Percentiles rank a stretch among this genome's conserved stretches.
Evolutionary conservation across 2,888 invertebrate species (phyloP).

Genomic region (Platycheirus albimanus): DNA sequence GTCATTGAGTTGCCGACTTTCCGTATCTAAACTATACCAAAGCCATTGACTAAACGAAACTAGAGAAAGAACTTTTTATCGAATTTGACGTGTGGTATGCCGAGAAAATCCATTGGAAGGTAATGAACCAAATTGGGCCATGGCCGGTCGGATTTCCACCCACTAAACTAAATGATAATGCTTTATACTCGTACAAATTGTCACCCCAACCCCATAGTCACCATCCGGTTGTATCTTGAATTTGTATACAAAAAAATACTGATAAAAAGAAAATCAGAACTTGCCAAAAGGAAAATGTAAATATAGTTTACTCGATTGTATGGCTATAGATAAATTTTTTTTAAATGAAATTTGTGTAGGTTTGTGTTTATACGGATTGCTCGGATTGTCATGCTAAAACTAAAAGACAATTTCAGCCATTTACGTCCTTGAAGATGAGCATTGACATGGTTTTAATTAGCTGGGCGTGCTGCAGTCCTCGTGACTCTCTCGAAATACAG

Average conservation of each 20-base stretch:
- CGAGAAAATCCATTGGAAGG: slow-evolving; percentile 36
- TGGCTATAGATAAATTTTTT: background rate
- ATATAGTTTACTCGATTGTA: slow-evolving; percentile 3
- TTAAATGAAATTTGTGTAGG: background rate
- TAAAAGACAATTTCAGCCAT: background rate
- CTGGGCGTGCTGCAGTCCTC: slow-evolving; percentile 26
- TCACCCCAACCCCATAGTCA: slow-evolving; percentile 9
- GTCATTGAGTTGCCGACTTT: background rate
- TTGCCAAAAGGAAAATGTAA: slow-evolving; percentile 32
- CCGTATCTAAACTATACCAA: background rate
- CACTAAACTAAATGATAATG: slow-evolving; percentile 27
- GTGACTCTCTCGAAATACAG: slow-evolving; percentile 30
- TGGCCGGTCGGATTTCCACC: slow-evolving; percentile 45
- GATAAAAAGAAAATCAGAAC: slow-evolving; percentile 10
- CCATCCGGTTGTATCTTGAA: slow-evolving; percentile 3
- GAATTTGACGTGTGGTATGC: slow-evolving; percentile 14
- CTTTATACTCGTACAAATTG: background rate
- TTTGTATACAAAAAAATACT: slow-evolving; percentile 5
- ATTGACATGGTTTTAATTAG: slow-evolving; percentile 48
- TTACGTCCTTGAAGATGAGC: slow-evolving; percentile 43
- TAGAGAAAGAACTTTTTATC: background rate
- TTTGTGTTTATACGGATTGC: background rate
- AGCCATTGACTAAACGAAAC: background rate
- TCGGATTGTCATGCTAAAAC: background rate
- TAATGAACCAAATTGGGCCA: slow-evolving; percentile 52